Percentiles rank a stretch among this genome's conserved stretches.
phyloP scores from a whole-genome alignment of 2,888 invertebrate species.

The Macrosoma leucophasiata region DNA sequence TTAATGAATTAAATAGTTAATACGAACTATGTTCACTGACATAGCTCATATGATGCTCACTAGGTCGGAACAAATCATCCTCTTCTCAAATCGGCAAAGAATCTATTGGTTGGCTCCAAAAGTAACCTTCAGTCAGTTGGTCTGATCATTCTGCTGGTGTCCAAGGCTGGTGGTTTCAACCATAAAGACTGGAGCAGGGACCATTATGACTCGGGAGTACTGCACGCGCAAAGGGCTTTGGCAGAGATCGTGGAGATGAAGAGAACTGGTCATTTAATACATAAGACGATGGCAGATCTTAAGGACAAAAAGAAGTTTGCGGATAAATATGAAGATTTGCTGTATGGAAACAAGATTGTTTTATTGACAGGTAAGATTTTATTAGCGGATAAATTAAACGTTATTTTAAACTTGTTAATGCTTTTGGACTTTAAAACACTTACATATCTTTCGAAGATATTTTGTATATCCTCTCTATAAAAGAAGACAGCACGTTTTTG shows the following conservation, averaged over 20 bases:
- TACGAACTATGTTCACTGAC: too few species aligned
- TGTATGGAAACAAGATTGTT: slow-evolving; percentile 64
- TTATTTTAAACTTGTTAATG: too few species aligned
- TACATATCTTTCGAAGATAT: too few species aligned
- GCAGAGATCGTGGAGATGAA: slow-evolving; percentile 72
- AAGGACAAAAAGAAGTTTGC: slow-evolving; percentile 45
- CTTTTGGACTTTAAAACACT: too few species aligned
- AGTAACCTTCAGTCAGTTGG: slow-evolving; percentile 65
- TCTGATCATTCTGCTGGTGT: slow-evolving; percentile 52
- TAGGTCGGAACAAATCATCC: slow-evolving; percentile 66
- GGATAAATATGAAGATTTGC: slow-evolving; percentile 51
- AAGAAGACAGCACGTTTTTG: too few species aligned
- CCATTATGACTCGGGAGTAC: slow-evolving; percentile 50
- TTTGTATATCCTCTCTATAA: too few species aligned
- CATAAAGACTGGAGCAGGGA: slow-evolving; percentile 35
- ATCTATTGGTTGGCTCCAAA: slow-evolving; percentile 59
- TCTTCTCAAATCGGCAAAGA: slow-evolving; percentile 59
- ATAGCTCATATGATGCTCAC: too few species aligned
- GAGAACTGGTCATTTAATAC: slow-evolving; percentile 62
- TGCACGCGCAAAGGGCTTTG: slow-evolving; percentile 66
- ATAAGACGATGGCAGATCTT: slow-evolving; percentile 61
- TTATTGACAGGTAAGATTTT: slow-evolving; percentile 48
- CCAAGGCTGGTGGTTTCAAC: slow-evolving; percentile 58
- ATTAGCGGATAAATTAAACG: too few species aligned
- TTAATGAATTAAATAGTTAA: too few species aligned